Evolutionary conservation across 2,113 vertebrate genomes (phyloP), one percentile per base, ranked within the genome.

Genomic region (Lontra canadensis): DNA sequence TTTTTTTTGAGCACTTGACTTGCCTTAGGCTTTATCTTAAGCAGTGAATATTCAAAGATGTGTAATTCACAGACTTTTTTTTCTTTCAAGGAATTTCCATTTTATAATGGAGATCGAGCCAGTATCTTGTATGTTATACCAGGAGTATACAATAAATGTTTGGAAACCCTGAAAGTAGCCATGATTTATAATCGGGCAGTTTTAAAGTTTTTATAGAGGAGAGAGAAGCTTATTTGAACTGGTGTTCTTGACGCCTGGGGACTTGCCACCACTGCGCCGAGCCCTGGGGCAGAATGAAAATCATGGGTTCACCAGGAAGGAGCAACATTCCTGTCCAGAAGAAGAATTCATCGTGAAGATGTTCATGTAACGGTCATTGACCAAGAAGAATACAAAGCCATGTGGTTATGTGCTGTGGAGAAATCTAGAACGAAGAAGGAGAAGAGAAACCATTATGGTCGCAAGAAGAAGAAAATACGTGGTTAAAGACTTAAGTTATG

Each of bases 11-110:
- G 65, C 6, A 4, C 76, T 91, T 85, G 34, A 88, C 93, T 96
- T 93, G 49, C 71, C 25, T 39, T 44, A 59, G 39, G 42, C 42
- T 96, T 91, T 94, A 39, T 91, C 49, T 93, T 52, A 88, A 55
- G 18, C 49, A 88, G 36, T 78, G 86, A 96, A 15, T 42, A 93
- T 34, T 93, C 55, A 69, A 90, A 44, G n/a, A 47, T 90, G 14
- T 83, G 4, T 67, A 61, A 67, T 88, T 74, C 23, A 84, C 13
- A 94, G 52, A 7, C 34, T 82, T 59, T 82, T 59, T 23, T 87
- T 92, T 57, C 78, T 85, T 87, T 47, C 21, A 57, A 81, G 31
- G 57, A 88, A 17, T 86, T 92, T 85, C 20, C 39, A 2, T 82
- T 79, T 89, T 73, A 23, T 31, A 61, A 17, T 49, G 34, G 61